Conservation (phyloP, 2,113 vertebrate genomes). For the Oophaga pumilio region DNA sequence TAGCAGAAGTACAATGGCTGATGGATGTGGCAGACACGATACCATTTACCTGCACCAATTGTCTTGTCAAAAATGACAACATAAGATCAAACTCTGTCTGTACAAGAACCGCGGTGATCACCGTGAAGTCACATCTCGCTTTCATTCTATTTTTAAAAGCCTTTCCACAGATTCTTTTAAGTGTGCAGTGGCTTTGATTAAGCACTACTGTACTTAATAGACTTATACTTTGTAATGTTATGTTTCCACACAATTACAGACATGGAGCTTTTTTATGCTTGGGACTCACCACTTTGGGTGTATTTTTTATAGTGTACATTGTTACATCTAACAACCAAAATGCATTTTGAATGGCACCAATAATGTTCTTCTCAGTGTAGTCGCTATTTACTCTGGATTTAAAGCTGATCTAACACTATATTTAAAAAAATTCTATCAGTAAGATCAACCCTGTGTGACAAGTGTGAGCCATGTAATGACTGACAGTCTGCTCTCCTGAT, state of each 20-base stretch:
- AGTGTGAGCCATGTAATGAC: too few relatives aligned
- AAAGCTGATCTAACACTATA: not conserved
- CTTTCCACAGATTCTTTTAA: not conserved
- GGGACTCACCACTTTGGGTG: not conserved
- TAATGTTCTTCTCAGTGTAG: not conserved
- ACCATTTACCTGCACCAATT: slow-evolving; percentile 50
- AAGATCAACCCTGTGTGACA: too few relatives aligned
- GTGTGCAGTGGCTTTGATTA: slow-evolving; percentile 15
- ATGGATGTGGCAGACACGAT: slow-evolving; percentile 52
- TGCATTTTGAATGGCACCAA: not conserved
- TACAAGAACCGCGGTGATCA: not conserved
- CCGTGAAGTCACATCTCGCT: slow-evolving; percentile 26
- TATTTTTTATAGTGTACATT: not conserved
- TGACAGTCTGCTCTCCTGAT: too few relatives aligned
- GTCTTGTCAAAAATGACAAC: slow-evolving; percentile 54
- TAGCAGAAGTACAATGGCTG: slow-evolving; percentile 47
- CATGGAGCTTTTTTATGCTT: not conserved
- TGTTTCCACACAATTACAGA: slow-evolving; percentile 2
- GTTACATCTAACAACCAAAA: not conserved
- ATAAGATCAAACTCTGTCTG: slow-evolving; percentile 53
- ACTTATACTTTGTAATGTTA: slow-evolving; percentile 14
- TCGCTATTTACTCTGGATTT: not conserved
- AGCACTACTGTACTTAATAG: not conserved
- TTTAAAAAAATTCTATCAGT: too few relatives aligned
- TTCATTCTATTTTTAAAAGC: slow-evolving; percentile 43